Evolutionary conservation across 1,140 invertebrate genomes (phyloP), one percentile per base, ranked within the genome.

Genomic region (Drosophila lowei): DNA sequence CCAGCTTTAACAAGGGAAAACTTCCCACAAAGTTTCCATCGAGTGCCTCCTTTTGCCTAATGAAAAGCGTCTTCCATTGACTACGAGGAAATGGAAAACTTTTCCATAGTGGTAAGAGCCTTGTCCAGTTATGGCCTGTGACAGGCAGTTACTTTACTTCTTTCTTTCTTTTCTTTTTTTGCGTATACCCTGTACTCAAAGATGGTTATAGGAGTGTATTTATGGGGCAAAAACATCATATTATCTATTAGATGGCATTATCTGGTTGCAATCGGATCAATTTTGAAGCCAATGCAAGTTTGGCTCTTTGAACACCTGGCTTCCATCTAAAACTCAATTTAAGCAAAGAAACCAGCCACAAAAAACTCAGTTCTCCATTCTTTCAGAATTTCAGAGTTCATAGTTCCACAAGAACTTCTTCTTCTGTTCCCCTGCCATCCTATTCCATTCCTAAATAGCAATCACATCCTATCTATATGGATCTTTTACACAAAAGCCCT

Each of bases 31-130:
- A 86, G 48, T 64, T 72, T 70, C 60, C 65, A 50, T 70, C 63
- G 61, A 84, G 65, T 46, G 79, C 64, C 70, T 83, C 64, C 70
- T 83, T 63, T 61, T 78, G 70, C 81, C 81, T 86, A 86, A 86
- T 86, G 83, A 86, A 86, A 86, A 86, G 81, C 81, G 77, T 85
- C 81, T 86, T 74, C 76, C 59, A 76, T 75, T 86, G 81, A 85
- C 81, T 85, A 46, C 34, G 72, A 61, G 54, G 72, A 74, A 75
- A 77, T 60, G 66, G 57, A 77, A 79, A 86, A 86, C 52, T 86
- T 86, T 86, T 85, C 48, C 79, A 79, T 76, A 56, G 66, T 68
- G 67, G 53, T 70, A 70, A 74, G 65, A 64, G 58, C 52, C 46
- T 21, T 61, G 59, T 67, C 43, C 66, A 52, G 66, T 68, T 72